Conservation (phyloP, 2,888 invertebrate genomes). For the Nephrotoma guestfalica region DNA sequence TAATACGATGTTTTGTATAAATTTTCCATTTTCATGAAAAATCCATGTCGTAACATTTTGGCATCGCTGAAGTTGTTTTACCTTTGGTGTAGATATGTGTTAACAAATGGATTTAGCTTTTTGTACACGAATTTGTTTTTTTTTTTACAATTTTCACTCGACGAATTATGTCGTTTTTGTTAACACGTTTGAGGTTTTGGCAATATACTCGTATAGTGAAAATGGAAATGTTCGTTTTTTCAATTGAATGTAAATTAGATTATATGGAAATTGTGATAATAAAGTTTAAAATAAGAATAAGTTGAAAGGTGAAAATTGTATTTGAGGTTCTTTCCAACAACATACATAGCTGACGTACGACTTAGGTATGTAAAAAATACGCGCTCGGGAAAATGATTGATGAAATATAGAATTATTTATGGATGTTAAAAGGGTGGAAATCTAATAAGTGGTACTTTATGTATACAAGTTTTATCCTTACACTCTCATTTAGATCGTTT, state of each 20-base stretch:
- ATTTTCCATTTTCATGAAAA: not conserved
- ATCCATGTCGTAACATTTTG: not conserved
- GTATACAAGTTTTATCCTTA: not conserved
- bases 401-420: not conserved
- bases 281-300: not conserved
- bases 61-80: not conserved
- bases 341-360: not conserved
- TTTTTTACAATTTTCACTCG: not conserved
- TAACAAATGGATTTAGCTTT: not conserved
- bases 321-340: not conserved
- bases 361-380: not conserved
- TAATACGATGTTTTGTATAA: not conserved
- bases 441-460: not conserved
- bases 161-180: not conserved
- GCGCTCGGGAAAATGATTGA: not conserved
- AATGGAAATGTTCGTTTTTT: not conserved
- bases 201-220: not conserved
- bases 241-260: not conserved
- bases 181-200: not conserved
- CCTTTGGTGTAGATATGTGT: not conserved
- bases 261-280: not conserved
- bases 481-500: not conserved
- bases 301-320: not conserved
- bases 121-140: not conserved
- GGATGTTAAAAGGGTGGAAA: not conserved